Evolutionary conservation across 2,113 vertebrate genomes (phyloP).

Genomic region (Hypomesus transpacificus): DNA sequence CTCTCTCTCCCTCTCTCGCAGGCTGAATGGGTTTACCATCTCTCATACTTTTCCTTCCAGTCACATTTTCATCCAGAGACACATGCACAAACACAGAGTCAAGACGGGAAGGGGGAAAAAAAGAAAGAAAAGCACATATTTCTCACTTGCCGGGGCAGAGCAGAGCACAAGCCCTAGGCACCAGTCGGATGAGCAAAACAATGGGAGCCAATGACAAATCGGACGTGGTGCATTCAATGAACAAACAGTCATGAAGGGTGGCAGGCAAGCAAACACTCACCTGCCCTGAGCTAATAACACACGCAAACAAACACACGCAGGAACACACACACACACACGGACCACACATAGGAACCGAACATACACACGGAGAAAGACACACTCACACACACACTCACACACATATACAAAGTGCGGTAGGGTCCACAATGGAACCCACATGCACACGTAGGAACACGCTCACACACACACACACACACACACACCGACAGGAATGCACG

Average conservation of each 20-base stretch:
- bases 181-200: constrained; percentile 54
- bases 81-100: constrained; percentile 22
- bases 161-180: constrained; percentile 40
- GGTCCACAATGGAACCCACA: neutral
- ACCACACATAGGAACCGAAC: too few species aligned
- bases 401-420: neutral
- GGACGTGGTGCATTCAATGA: constrained; percentile 60
- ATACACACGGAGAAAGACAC: constrained; percentile 7
- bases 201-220: constrained; percentile 62
- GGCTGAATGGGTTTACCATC: constrained; percentile 7
- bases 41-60: constrained; percentile 33
- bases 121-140: constrained; percentile 46
- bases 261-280: constrained; percentile 67
- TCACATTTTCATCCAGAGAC: constrained; percentile 28
- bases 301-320: constrained; percentile 28
- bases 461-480: neutral
- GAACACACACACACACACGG: neutral
- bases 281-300: constrained; percentile 63
- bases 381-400: neutral
- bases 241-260: constrained; percentile 58
- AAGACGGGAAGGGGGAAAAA: constrained; percentile 7
- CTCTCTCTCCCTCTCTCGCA: neutral
- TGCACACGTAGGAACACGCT: neutral
- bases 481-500: neutral
- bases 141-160: constrained; percentile 50